These are phyloP conservation scores for Carabus problematicus DNA, from an alignment of 2,888 invertebrate genomes.

Conservation along the genomic window DNA sequence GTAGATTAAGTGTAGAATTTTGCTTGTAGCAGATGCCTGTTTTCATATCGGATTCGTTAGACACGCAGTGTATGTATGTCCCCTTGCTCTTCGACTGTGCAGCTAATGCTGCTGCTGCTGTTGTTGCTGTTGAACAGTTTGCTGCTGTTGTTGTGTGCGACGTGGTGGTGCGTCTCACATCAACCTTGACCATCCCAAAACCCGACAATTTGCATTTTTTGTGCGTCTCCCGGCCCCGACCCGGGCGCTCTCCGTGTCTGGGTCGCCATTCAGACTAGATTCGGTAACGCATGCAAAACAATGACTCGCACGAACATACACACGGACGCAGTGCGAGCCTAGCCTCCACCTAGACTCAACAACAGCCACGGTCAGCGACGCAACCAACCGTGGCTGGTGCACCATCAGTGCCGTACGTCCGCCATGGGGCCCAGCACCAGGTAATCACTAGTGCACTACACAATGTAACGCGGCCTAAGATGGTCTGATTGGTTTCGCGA, in stretches of 20 bases:
- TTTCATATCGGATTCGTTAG: neutral
- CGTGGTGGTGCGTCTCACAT: conserved; percentile 23
- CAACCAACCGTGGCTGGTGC: too few relatives aligned
- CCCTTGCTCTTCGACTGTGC: too few relatives aligned
- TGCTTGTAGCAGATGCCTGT: neutral
- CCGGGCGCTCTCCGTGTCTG: neutral
- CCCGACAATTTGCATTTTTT: conserved; percentile 54
- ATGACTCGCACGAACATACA: neutral
- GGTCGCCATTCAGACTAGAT: conserved; percentile 11
- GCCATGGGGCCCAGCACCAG: too few relatives aligned
- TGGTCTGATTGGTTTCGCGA: too few relatives aligned
- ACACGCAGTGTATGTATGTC: conserved; percentile 4
- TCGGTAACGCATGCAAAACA: conserved; percentile 20
- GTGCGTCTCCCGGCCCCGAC: conserved; percentile 50
- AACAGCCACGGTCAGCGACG: neutral
- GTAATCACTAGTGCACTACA: too few relatives aligned
- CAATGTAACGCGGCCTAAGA: too few relatives aligned
- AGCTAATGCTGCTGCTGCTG: neutral
- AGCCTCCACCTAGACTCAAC: conserved; percentile 9
- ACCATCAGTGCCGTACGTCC: too few relatives aligned
- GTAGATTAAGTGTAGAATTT: neutral
- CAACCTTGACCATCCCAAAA: conserved; percentile 53
- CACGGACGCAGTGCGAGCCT: neutral
- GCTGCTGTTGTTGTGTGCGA: conserved; percentile 3
- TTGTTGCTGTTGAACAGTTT: neutral